Evolutionary conservation across 2,888 invertebrate genomes (phyloP), one percentile per base, ranked within the genome.

Genomic region (Cephus rjabovi): DNA sequence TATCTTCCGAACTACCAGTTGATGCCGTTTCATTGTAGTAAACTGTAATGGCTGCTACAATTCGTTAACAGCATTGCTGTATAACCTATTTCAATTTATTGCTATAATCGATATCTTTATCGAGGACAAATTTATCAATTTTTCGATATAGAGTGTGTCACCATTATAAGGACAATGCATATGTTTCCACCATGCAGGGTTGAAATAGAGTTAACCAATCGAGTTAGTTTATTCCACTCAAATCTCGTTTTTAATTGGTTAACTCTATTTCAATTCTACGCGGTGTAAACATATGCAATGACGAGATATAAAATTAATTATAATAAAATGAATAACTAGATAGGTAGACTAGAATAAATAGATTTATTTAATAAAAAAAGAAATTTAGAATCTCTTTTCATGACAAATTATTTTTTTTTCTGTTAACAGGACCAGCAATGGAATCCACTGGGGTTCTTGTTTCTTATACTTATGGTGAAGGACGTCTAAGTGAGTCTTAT

Each of bases 381-480:
- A 37, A 37, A 37, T 37, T 37, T 15, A 15, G 12, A 15, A 40
- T 40, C 0, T 40, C 15, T 15, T 23, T 56, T 56, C 23, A 56
- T 56, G 1, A 56, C 1, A 6, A 9, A 23, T 23, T 23, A 23
- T 23, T 56, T 23, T 56, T 56, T 23, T 56, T 23, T 56, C 6
- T 56, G 23, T 56, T 56, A 56, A 56, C 23, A 56, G 40, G 2
- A 56, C 40, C 23, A 56, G 23, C 15, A 56, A 93, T 93, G 93
- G 84, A 90, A 1, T 90, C 92, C 12, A 92, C 92, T 88, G 93
- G 93, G 4, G 93, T 93, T 23, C 92, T 93, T 92, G 92, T 93
- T 1, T 92, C 93, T 0, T 93, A 93, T 87, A 92, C 92, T 85
- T 92, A 92, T 78, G 92, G 91, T 0, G 91, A 92, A 4, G 91